A percentile compares a stretch with the other conserved stretches of the same genome.
Evolutionary conservation across 92 coral and sea anemone genomes (phyloP).

Genomic region (Heteractis magnifica): DNA sequence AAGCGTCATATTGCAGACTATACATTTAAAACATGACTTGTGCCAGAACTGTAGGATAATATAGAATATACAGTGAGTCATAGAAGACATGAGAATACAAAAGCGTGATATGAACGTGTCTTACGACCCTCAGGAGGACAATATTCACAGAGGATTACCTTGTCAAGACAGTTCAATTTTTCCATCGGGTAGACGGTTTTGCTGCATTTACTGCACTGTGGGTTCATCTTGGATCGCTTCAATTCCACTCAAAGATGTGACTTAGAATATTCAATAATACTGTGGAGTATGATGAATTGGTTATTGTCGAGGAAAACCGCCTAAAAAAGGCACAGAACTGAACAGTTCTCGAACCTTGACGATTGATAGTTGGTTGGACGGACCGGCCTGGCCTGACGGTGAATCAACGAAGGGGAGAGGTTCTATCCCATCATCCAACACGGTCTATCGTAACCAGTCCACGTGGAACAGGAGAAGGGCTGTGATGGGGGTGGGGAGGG

Average conservation of each 20-base stretch:
- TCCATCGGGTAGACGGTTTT: constrained; percentile 99
- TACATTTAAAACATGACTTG: constrained; percentile 84
- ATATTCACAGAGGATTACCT: constrained; percentile 48
- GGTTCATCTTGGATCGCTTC: constrained; percentile 82
- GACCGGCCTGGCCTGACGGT: too few species aligned
- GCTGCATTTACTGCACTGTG: constrained; percentile 79
- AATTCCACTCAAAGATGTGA: background rate
- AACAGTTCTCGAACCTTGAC: constrained; percentile 10
- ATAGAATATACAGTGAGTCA: background rate
- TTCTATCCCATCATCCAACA: constrained; percentile 28
- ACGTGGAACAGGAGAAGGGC: background rate
- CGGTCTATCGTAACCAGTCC: constrained; percentile 11
- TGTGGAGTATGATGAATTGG: background rate
- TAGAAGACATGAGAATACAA: background rate
- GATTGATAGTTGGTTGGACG: background rate
- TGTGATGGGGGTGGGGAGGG: background rate
- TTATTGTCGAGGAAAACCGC: constrained; percentile 9
- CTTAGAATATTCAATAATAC: background rate
- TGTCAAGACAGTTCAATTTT: constrained; percentile 92
- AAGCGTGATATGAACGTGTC: too few species aligned
- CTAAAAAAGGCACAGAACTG: constrained; percentile 15
- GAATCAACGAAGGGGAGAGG: constrained; percentile 33
- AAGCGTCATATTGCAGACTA: constrained; percentile 80
- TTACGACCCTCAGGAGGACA: background rate
- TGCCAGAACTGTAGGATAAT: constrained; percentile 77